Base-by-base conservation (phyloP, 2,113 vertebrate genomes). In the Stigmatopora nigra region DNA sequence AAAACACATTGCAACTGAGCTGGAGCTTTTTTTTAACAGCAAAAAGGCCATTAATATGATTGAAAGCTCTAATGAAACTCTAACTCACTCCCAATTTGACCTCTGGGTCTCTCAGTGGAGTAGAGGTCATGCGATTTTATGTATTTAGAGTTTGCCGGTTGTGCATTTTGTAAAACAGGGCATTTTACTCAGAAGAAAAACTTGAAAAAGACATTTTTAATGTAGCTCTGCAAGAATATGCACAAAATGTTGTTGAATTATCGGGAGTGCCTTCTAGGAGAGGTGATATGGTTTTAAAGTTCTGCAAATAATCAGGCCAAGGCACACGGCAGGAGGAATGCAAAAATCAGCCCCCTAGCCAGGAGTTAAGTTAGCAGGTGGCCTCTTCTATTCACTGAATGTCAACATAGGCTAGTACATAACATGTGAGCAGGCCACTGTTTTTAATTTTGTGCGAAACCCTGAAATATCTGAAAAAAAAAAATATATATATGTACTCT, bases 271-370 rank as follows among this genome's bases (percentile, higher is more conserved):
- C 81, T 92, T 91, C 87, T 92, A 93, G 91, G 94, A 93, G 94
- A 96, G 92, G 91, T 88, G 91, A 88, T 75, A 77, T 85, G 89
- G 87, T 92, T 93, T 88, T 89, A 87, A 92, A 92, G 92, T 93
- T 91, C 87, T 86, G 88, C 91, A 91, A 90, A 91, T 91, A 88
- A 91, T 92, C 93, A 92, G 87, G 91, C 90, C 82, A 92, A 45
- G 91, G 93, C 91, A 92, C 91, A 90, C 93, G 92, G 91, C 94
- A 92, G 82, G 93, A 95, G 94, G 94, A 98, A 96, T 94, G 93
- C 93, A 95, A 94, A 94, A 31, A 95, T 91, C 92, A 90, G 87
- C 90, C 86, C 70, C 81, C 78, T 81, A 84, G 91, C 92, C 91
- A 92, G 87, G 90, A 92, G 91, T 89, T 85, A 86, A 92, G 88